phyloP scores from a whole-genome alignment of 2,113 vertebrate genomes.

The Chaenogobius annularis region DNA sequence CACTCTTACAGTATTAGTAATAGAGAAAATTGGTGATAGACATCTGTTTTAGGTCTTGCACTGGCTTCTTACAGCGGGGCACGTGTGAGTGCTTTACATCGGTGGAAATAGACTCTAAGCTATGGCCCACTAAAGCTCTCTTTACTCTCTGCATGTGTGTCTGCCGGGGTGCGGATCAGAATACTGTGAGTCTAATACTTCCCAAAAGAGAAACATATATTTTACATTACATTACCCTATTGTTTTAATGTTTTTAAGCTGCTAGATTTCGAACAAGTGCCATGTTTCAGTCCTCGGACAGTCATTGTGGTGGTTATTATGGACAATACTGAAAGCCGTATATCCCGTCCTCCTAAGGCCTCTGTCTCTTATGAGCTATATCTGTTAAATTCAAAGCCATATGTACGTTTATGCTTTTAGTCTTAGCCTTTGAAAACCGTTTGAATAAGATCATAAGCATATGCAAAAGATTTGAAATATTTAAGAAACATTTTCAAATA shows the following conservation, averaged over 20 bases:
- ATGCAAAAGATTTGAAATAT: neutral
- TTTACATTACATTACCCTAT: constrained; percentile 22
- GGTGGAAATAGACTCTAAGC: constrained; percentile 54
- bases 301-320: constrained; percentile 44
- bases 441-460: neutral
- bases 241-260: constrained; percentile 31
- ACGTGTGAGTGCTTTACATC: constrained; percentile 52
- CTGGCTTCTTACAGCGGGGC: constrained; percentile 56
- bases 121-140: constrained; percentile 47
- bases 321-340: constrained; percentile 33
- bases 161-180: constrained; percentile 13
- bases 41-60: constrained; percentile 55
- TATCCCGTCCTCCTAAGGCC: constrained; percentile 23
- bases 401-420: constrained; percentile 25
- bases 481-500: neutral
- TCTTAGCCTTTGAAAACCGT: neutral
- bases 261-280: constrained; percentile 38
- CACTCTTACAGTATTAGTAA: constrained; percentile 53
- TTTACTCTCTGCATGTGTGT: constrained; percentile 31
- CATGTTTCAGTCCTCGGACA: constrained; percentile 32
- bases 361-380: constrained; percentile 15
- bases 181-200: constrained; percentile 21
- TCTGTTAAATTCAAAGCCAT: constrained; percentile 8
- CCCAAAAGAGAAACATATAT: constrained; percentile 23
- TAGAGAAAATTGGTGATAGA: constrained; percentile 47